phyloP scores from a whole-genome alignment of 2,113 vertebrate genomes.

The Dicentrarchus labrax region DNA sequence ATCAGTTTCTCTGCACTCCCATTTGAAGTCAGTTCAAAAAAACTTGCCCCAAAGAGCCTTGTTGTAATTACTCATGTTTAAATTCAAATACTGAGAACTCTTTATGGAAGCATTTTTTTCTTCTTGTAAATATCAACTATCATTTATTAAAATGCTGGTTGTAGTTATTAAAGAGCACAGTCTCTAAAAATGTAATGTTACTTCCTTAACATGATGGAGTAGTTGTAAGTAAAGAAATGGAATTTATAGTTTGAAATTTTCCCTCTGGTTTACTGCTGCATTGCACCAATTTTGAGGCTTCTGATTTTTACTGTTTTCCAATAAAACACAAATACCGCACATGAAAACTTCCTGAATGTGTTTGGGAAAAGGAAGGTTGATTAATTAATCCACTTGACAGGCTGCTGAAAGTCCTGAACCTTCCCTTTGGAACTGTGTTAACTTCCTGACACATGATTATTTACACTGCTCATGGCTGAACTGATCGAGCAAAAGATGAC shows the following conservation, averaged over 20 bases:
- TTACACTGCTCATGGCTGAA: constrained; percentile 25
- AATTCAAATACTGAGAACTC: constrained; percentile 24
- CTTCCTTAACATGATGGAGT: background rate
- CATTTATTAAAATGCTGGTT: background rate
- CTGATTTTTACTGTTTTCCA: background rate
- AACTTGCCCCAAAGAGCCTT: background rate
- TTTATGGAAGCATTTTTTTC: constrained; percentile 35
- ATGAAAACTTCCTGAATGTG: constrained; percentile 9
- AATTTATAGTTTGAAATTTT: background rate
- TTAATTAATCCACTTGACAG: constrained; percentile 16
- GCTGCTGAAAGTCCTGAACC: background rate
- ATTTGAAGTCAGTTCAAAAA: background rate
- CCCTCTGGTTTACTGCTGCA: background rate
- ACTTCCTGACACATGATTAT: constrained; percentile 41
- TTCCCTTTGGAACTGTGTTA: background rate
- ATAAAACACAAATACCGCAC: background rate
- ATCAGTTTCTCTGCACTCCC: background rate
- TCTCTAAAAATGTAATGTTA: background rate
- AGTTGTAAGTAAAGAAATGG: background rate
- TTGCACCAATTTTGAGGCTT: background rate
- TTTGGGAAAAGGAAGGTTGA: constrained; percentile 9
- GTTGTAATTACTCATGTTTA: constrained; percentile 20
- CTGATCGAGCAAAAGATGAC: constrained; percentile 25
- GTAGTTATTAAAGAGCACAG: background rate
- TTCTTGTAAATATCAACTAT: background rate